Evolutionary conservation across 2,888 invertebrate species (phyloP).

Genomic region (Epirrhoe alternata): DNA sequence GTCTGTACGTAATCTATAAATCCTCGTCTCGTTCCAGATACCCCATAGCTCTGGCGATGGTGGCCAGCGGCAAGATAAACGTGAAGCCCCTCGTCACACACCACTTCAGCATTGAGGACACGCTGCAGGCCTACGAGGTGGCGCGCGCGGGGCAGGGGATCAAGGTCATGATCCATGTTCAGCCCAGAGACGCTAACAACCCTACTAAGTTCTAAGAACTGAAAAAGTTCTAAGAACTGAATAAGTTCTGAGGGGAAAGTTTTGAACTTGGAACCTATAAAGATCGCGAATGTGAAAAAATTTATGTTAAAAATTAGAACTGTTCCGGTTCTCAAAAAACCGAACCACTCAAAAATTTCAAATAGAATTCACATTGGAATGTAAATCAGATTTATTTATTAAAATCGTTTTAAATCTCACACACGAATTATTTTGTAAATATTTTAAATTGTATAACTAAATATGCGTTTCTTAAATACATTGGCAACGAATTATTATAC

Average conservation of each 20-base stretch:
- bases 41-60: constrained; percentile 90
- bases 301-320: too few relatives aligned
- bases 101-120: constrained; percentile 91
- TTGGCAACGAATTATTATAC: too few relatives aligned
- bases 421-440: neutral
- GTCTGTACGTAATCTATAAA: neutral
- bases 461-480: neutral
- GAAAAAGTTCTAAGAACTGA: neutral
- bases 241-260: neutral
- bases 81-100: constrained; percentile 94
- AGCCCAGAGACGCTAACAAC: constrained; percentile 83
- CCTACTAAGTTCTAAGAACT: constrained; percentile 56
- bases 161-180: constrained; percentile 94
- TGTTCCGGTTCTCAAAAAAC: too few relatives aligned
- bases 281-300: neutral
- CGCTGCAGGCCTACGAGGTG: constrained; percentile 93
- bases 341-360: too few relatives aligned
- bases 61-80: constrained; percentile 90
- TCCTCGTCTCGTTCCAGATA: constrained; percentile 84
- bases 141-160: constrained; percentile 90
- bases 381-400: too few relatives aligned
- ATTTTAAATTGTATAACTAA: neutral
- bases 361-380: too few relatives aligned
- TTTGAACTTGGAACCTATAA: neutral
- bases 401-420: neutral